Percentiles rank a stretch among this genome's conserved stretches.
phyloP scores from a whole-genome alignment of 2,888 invertebrate genomes.

The Latheticus oryzae region DNA sequence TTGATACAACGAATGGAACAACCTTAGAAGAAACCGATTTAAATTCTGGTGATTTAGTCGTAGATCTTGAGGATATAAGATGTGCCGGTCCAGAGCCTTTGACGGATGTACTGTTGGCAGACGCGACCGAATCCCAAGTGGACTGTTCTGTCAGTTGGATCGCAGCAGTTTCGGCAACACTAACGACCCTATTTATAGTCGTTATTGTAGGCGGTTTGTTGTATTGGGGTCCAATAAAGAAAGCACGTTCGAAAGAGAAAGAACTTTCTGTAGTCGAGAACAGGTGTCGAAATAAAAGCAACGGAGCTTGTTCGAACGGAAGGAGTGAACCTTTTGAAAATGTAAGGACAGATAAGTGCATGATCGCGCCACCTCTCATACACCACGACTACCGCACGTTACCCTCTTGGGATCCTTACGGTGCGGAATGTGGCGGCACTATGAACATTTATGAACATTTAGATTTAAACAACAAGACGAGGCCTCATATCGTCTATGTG shows the following conservation, averaged over 20 bases:
- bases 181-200: constrained; percentile 56
- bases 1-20: constrained; percentile 6
- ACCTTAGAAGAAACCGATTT: constrained; percentile 9
- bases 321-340: constrained; percentile 53
- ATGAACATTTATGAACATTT: constrained; percentile 65
- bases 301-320: constrained; percentile 43
- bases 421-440: constrained; percentile 50
- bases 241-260: constrained; percentile 52
- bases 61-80: constrained; percentile 71
- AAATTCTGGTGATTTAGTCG: constrained; percentile 56
- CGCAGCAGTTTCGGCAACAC: constrained; percentile 70
- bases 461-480: constrained; percentile 60
- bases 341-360: constrained; percentile 58
- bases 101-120: constrained; percentile 67
- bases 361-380: constrained; percentile 58
- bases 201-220: constrained; percentile 57
- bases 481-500: constrained; percentile 69
- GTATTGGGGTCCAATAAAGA: constrained; percentile 59
- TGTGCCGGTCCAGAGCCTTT: constrained; percentile 72
- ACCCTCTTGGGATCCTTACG: constrained; percentile 62
- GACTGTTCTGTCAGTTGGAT: constrained; percentile 74
- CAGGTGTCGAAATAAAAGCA: constrained; percentile 44
- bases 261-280: constrained; percentile 50
- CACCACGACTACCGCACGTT: constrained; percentile 61
- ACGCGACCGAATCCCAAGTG: constrained; percentile 73